A percentile compares a stretch with the other conserved stretches of the same genome.
These are phyloP conservation scores for Teinopalpus imperialis DNA, from an alignment of 2,888 invertebrate species.

Conservation along the genomic window DNA sequence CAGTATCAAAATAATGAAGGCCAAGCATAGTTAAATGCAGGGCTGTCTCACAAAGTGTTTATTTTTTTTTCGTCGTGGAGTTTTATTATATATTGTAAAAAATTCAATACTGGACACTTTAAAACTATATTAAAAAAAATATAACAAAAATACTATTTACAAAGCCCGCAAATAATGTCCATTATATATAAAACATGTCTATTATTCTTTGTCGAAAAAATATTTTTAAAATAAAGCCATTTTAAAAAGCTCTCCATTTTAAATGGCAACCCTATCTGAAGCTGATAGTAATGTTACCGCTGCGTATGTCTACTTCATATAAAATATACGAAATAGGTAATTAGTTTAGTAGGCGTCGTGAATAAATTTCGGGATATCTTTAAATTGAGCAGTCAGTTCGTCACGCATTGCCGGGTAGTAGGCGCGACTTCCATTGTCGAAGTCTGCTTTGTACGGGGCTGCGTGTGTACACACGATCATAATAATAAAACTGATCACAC, in stretches of 20 bases:
- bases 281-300: constrained; percentile 6
- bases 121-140: background rate
- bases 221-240: too few species aligned
- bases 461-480: background rate
- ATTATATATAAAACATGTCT: too few species aligned
- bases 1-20: constrained; percentile 27
- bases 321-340: constrained; percentile 26
- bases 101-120: too few species aligned
- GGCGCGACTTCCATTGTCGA: constrained; percentile 15
- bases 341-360: constrained; percentile 26
- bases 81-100: too few species aligned
- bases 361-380: constrained; percentile 25
- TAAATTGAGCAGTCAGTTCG: constrained; percentile 16
- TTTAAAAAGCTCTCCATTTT: background rate
- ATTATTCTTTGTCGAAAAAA: too few species aligned
- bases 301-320: constrained; percentile 12
- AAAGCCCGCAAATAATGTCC: too few species aligned
- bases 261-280: constrained; percentile 13
- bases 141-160: background rate
- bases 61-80: too few species aligned
- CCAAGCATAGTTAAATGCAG: constrained; percentile 15
- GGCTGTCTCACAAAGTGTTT: too few species aligned
- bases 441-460: background rate
- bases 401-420: constrained; percentile 18
- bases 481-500: background rate